phyloP scores from a whole-genome alignment of 2,888 invertebrate genomes.

The Chromoteleia sp. region DNA sequence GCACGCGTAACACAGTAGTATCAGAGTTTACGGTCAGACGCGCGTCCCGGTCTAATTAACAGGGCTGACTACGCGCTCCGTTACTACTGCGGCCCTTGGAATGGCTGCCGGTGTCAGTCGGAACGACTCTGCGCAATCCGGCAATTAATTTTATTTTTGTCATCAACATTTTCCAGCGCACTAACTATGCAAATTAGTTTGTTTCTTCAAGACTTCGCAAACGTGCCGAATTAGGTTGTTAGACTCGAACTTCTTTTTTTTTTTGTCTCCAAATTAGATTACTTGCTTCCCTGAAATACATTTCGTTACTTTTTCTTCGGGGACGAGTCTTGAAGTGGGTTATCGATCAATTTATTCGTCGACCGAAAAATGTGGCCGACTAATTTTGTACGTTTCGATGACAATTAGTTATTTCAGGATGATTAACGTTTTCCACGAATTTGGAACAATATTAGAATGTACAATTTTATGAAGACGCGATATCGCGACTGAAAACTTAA shows the following conservation, averaged over 20 bases:
- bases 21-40: constrained; percentile 68
- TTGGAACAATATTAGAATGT: neutral
- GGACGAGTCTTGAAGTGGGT: too few species aligned
- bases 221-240: constrained; percentile 26
- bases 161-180: constrained; percentile 48
- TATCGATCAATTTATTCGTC: too few species aligned
- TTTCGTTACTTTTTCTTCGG: too few species aligned
- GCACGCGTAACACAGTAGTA: constrained; percentile 68
- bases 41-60: constrained; percentile 70
- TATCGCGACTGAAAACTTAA: neutral
- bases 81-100: constrained; percentile 60
- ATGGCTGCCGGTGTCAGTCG: constrained; percentile 50
- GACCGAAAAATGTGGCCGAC: too few species aligned
- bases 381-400: too few species aligned
- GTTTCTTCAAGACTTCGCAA: constrained; percentile 45
- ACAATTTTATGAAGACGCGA: constrained; percentile 7
- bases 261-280: too few species aligned
- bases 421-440: neutral
- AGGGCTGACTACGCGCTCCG: constrained; percentile 62
- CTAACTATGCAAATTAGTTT: constrained; percentile 55
- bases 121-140: constrained; percentile 47
- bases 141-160: constrained; percentile 63
- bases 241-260: constrained; percentile 4
- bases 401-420: too few species aligned
- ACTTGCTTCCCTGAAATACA: too few species aligned